Conservation (phyloP, 30 jellyfish, hydroid and myxozoan species). For the Hydractinia symbiolongicarpus region DNA sequence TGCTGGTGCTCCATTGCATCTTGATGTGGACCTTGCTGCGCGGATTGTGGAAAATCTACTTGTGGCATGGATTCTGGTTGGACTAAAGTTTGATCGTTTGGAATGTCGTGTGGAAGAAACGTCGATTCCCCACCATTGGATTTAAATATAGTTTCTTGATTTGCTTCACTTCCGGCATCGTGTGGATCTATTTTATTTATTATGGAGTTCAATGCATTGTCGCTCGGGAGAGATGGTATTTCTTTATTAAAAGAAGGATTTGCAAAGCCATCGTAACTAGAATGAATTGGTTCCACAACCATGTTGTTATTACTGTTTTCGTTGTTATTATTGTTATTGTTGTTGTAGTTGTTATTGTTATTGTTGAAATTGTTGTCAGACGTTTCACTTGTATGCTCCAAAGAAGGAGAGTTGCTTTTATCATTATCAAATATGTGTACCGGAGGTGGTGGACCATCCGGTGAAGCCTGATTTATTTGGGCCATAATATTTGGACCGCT, state of each 20-base stretch:
- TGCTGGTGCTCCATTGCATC: background rate
- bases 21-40: background rate
- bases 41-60: slow-evolving; percentile 3
- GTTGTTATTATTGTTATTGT: background rate
- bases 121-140: background rate
- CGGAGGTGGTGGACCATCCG: slow-evolving; percentile 31
- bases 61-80: slow-evolving; percentile 27
- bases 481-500: background rate
- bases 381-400: too few species aligned
- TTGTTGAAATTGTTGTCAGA: background rate
- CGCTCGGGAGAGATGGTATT: background rate
- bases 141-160: background rate
- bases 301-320: background rate
- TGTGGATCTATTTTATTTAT: slow-evolving; percentile 72
- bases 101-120: background rate
- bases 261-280: slow-evolving; percentile 17
- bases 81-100: slow-evolving; percentile 14
- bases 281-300: slow-evolving; percentile 22
- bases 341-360: background rate
- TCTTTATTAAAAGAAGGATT: slow-evolving; percentile 27
- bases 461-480: background rate
- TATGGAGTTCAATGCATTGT: slow-evolving; percentile 7
- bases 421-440: slow-evolving; percentile 11
- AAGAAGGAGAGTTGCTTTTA: background rate
- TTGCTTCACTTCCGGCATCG: slow-evolving; percentile 28